Percentiles rank a stretch among this genome's conserved stretches.
Evolutionary conservation across 2,888 invertebrate species (phyloP).

Genomic region (Pristionchus entomophagus): DNA sequence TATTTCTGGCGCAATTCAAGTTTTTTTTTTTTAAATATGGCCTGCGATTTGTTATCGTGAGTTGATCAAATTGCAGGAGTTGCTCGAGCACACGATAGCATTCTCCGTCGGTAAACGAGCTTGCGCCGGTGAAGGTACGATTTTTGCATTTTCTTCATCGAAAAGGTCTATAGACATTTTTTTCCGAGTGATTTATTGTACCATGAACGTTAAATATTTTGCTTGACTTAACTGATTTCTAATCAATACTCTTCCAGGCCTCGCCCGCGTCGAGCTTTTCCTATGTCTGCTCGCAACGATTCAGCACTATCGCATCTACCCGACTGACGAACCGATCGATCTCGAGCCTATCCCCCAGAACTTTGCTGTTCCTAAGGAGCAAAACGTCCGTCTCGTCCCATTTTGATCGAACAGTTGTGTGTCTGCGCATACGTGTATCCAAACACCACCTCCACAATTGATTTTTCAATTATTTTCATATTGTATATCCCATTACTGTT

Average conservation of each 20-base stretch:
- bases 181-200: neutral
- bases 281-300: neutral
- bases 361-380: neutral
- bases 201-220: neutral
- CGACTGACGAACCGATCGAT: slow-evolving; percentile 15
- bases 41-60: too few species aligned
- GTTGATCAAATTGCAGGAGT: neutral
- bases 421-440: too few species aligned
- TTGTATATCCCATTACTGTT: too few species aligned
- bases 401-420: too few species aligned
- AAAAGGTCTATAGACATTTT: neutral
- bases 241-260: slow-evolving; percentile 1
- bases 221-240: too few species aligned
- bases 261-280: slow-evolving; percentile 39
- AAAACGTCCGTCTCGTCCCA: neutral
- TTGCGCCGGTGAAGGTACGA: slow-evolving; percentile 37
- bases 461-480: too few species aligned
- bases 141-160: neutral
- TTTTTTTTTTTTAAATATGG: too few species aligned
- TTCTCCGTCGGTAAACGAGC: slow-evolving; percentile 28
- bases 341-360: neutral
- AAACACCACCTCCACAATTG: too few species aligned
- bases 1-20: too few species aligned
- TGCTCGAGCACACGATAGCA: neutral
- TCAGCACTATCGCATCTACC: slow-evolving; percentile 30